Percentiles rank a stretch among this genome's conserved stretches.
Evolutionary conservation across 2,797 vertebrate genomes (phyloP).

Genomic region (Xiphorhynchus erythropygius): DNA sequence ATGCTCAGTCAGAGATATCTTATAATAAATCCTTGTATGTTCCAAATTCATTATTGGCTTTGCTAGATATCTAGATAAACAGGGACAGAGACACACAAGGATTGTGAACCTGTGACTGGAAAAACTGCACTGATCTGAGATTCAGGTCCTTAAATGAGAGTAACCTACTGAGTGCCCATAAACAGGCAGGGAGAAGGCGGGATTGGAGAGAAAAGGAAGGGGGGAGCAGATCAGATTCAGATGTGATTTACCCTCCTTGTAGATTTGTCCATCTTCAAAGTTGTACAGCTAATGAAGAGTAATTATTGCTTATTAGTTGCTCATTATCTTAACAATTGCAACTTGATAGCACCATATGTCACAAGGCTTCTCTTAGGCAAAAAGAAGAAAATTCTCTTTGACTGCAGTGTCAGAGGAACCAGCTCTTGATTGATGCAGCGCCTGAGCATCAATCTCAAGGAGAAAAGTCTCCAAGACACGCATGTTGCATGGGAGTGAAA

Average conservation of each 20-base stretch:
- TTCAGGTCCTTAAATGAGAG: neutral
- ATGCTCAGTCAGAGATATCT: neutral
- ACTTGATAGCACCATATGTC: neutral
- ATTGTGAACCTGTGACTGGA: neutral
- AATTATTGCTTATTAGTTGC: neutral
- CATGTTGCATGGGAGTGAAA: neutral
- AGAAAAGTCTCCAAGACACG: neutral
- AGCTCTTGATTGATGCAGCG: neutral
- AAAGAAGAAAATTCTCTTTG: neutral
- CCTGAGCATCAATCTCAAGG: neutral
- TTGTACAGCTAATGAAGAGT: neutral
- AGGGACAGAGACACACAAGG: fast-evolving
- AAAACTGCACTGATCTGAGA: neutral
- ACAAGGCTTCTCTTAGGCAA: neutral
- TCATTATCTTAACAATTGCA: neutral
- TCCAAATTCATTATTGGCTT: neutral
- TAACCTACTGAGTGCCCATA: neutral
- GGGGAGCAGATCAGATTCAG: neutral
- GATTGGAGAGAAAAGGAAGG: neutral
- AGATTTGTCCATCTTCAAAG: neutral
- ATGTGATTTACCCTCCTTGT: neutral
- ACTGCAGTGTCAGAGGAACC: neutral
- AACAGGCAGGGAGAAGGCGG: neutral
- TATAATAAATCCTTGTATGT: neutral
- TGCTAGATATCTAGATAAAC: neutral